A percentile compares a stretch with the other conserved stretches of the same genome.
Conservation (phyloP, 2,797 vertebrate genomes). For the Echeneis naucrates region DNA sequence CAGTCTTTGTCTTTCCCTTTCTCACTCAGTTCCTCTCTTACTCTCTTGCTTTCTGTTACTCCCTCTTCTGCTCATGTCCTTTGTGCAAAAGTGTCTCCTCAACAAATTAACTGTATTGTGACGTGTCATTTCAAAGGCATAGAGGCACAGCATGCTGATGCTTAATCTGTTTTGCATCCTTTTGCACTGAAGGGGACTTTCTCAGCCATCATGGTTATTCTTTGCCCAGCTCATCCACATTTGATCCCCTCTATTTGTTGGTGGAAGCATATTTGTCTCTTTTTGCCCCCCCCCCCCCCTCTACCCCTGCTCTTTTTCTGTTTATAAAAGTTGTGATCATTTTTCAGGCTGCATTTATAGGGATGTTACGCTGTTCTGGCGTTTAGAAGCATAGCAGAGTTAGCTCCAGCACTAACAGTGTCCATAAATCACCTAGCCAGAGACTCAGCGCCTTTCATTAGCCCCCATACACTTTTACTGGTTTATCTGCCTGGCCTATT, state of each 20-base stretch:
- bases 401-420: slow-evolving; percentile 73
- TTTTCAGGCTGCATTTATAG: slow-evolving; percentile 76
- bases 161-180: slow-evolving; percentile 85
- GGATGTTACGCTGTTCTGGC: slow-evolving; percentile 67
- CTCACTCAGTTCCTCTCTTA: slow-evolving; percentile 55
- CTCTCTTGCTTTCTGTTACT: slow-evolving; percentile 50
- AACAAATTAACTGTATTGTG: slow-evolving; percentile 84
- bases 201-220: slow-evolving; percentile 72
- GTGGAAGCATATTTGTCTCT: slow-evolving; percentile 71
- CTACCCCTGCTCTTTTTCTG: slow-evolving; percentile 43
- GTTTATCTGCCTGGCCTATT: slow-evolving; percentile 81
- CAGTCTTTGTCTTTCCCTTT: slow-evolving; percentile 67
- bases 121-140: slow-evolving; percentile 79
- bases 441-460: slow-evolving; percentile 82
- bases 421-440: slow-evolving; percentile 82
- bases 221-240: slow-evolving; percentile 74
- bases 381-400: slow-evolving; percentile 70
- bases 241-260: slow-evolving; percentile 79
- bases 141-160: slow-evolving; percentile 70
- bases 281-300: slow-evolving; percentile 48
- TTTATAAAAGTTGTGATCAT: slow-evolving; percentile 79
- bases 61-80: slow-evolving; percentile 64
- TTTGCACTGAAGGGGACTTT: slow-evolving; percentile 76
- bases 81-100: slow-evolving; percentile 79
- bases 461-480: slow-evolving; percentile 79